Base-by-base conservation (phyloP, 2,797 vertebrate genomes). In the Cuculus canorus region DNA sequence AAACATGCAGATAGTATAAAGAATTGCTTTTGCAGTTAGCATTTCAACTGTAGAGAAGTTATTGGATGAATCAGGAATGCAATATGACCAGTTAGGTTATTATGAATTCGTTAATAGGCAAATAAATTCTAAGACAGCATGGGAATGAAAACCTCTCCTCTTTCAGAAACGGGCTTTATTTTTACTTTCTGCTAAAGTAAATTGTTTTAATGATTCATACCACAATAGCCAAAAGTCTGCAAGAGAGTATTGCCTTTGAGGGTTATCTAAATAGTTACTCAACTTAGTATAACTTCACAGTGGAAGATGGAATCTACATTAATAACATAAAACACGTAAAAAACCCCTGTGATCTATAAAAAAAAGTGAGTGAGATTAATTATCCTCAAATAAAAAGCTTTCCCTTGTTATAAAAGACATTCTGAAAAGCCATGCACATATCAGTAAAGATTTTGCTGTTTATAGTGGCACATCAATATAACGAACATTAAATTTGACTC, bases 261-360 rank as follows among this genome's bases (percentile, higher is more conserved):
- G 65, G 91, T 93, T 96, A 95, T 91, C 95, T 94, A 96, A 96
- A 95, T 86, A 96, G 82, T 88, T 91, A 88, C 5, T 88, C 80
- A 92, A 24, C 45, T 65, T 90, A 90, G 37, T 27, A 22, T 41
- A 94, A 96, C 13, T 91, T 93, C 92, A 92, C 35, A 81, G 77
- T 73, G 32, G 61, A 93, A 95, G 69, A 93, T 82, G 80, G 69
- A 93, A 91, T 92, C 84, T 83, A 61, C 65, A 72, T 83, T 94
- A 93, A 89, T 75, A 95, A 81, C 41, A 50, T 41, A 30, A 85
- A 70, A 82, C 70, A 85, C 47, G 87, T 2, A 5, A 82, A 61
- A 68, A 84, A 88, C 57, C 3, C 1, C 19, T 65, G 10, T 66
- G 35, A 75, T 92, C 52, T 84, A 76, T 86, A 56, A 81, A 92